A percentile compares a stretch with the other conserved stretches of the same genome.
Evolutionary conservation across 2,797 vertebrate species (phyloP).

Genomic region (Sitta carolinensis): DNA sequence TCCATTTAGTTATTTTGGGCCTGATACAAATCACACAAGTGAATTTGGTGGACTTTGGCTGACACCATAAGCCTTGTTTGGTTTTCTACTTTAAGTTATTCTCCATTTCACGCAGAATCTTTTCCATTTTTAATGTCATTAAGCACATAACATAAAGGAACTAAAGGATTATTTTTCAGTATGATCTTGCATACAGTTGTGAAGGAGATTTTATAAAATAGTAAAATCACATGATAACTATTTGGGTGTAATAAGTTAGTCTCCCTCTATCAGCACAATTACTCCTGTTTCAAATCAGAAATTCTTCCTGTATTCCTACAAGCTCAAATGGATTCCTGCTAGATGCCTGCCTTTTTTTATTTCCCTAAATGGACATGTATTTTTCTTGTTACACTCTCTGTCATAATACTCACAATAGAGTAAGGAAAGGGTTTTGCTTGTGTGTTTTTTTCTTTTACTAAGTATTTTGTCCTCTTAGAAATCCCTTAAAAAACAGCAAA

Average conservation of each 20-base stretch:
- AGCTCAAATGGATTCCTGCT: not conserved
- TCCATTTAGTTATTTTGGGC: not conserved
- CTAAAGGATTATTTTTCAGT: not conserved
- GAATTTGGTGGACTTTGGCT: not conserved
- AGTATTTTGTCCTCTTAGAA: not conserved
- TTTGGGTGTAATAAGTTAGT: not conserved
- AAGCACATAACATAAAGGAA: not conserved
- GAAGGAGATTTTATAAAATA: not conserved
- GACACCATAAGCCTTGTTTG: not conserved
- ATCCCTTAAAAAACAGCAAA: not conserved
- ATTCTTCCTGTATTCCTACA: slow-evolving; percentile 38
- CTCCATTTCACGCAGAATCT: not conserved
- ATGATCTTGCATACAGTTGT: not conserved
- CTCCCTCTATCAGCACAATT: not conserved
- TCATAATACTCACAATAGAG: not conserved
- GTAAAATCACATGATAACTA: not conserved
- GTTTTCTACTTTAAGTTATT: not conserved
- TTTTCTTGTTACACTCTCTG: not conserved
- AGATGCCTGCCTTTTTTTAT: slow-evolving; percentile 8
- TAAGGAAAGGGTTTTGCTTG: not conserved
- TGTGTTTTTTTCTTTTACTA: not conserved
- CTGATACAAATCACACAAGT: not conserved
- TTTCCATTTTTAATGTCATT: not conserved
- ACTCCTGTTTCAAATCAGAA: slow-evolving; percentile 27
- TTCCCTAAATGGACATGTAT: slow-evolving; percentile 26